These are phyloP conservation scores for Anas platyrhynchos DNA, from an alignment of 2,113 vertebrate species.

Conservation along the genomic window DNA sequence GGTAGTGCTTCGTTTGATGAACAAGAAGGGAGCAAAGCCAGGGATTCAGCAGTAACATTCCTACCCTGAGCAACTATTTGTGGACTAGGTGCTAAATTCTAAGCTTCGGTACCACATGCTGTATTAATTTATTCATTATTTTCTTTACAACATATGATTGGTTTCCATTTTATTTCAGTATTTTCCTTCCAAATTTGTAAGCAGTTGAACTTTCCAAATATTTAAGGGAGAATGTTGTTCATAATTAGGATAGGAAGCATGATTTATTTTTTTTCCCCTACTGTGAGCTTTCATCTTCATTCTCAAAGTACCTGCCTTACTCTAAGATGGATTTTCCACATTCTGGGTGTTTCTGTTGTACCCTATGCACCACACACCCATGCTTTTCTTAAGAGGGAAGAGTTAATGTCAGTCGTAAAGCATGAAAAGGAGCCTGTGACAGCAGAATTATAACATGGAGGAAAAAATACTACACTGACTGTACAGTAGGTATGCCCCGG, in stretches of 20 bases:
- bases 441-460: not conserved
- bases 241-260: not conserved
- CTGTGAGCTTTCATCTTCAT: not conserved
- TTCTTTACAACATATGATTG: not conserved
- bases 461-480: not conserved
- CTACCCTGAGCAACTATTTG: not conserved
- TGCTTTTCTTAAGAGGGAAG: not conserved
- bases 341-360: not conserved
- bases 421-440: not conserved
- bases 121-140: not conserved
- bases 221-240: not conserved
- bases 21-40: not conserved
- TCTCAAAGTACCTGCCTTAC: not conserved
- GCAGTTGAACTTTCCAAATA: not conserved
- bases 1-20: not conserved
- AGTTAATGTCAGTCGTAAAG: not conserved
- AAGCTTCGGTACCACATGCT: not conserved
- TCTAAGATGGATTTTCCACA: not conserved
- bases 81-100: not conserved
- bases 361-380: rapidly evolving
- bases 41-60: not conserved
- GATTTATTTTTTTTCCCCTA: no score
- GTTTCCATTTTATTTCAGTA: not conserved
- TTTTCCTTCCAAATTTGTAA: not conserved
- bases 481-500: not conserved